A percentile compares a stretch with the other conserved stretches of the same genome.
These are phyloP conservation scores for Leucoptera coffeella DNA, from an alignment of 2,888 invertebrate species.

Conservation along the genomic window DNA sequence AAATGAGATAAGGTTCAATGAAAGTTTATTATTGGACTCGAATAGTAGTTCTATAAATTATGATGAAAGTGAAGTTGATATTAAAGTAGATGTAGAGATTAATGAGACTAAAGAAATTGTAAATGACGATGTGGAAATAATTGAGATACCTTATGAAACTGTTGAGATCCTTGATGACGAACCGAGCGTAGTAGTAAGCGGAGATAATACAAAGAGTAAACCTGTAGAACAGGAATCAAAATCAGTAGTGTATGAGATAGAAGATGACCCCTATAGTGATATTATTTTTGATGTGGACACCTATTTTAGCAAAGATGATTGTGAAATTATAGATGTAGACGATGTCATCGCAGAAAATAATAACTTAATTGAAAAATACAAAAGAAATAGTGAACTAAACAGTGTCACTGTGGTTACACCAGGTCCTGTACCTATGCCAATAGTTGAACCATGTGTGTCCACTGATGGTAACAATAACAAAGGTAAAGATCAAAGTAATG, in stretches of 20 bases:
- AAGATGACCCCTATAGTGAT: constrained; percentile 9
- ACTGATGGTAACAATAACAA: not conserved
- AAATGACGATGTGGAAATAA: constrained; percentile 11
- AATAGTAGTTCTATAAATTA: not conserved
- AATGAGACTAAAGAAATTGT: too few species aligned
- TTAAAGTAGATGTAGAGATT: too few species aligned
- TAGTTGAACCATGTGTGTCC: not conserved
- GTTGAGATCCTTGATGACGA: constrained; percentile 10
- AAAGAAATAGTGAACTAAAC: constrained; percentile 5
- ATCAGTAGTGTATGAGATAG: constrained; percentile 3
- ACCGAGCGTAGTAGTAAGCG: not conserved
- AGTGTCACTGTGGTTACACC: constrained; percentile 9
- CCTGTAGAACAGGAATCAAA: constrained; percentile 4
- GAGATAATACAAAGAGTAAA: not conserved
- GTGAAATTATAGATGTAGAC: constrained; percentile 16
- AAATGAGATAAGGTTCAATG: constrained; percentile 17
- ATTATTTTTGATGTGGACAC: constrained; percentile 4
- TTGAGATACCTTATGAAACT: constrained; percentile 11
- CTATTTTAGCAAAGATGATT: constrained; percentile 6
- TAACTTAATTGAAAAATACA: constrained; percentile 10
- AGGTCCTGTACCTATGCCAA: not conserved
- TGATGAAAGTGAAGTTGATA: constrained; percentile 5
- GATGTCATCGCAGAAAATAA: constrained; percentile 14
- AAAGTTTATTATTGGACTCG: constrained; percentile 9
- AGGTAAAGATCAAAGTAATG: not conserved